Conservation (phyloP, 2,888 invertebrate genomes). For the Ichneumon xanthorius region DNA sequence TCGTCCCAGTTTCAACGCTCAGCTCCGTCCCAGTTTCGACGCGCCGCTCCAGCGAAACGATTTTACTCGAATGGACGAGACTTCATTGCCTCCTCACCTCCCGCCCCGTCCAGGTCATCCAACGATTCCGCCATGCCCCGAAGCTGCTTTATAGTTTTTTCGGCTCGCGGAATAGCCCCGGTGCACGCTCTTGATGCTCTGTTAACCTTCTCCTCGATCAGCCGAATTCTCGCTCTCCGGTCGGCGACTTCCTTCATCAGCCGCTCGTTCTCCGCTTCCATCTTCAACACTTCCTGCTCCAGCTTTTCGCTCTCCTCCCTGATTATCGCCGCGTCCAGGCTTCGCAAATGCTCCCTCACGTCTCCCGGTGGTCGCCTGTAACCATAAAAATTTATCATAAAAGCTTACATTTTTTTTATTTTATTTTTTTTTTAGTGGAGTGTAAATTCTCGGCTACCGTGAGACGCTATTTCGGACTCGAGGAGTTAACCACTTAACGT, state of each 20-base stretch:
- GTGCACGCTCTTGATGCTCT: conserved; percentile 61
- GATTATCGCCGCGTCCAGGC: conserved; percentile 76
- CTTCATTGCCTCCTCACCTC: neutral
- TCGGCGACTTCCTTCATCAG: conserved; percentile 72
- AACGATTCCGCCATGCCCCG: conserved; percentile 55
- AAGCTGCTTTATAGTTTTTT: conserved; percentile 67
- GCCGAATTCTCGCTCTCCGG: conserved; percentile 68
- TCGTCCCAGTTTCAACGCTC: no score
- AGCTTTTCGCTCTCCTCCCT: conserved; percentile 72
- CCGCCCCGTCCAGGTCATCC: conserved; percentile 45
- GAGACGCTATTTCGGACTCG: neutral
- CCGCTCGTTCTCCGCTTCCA: conserved; percentile 77
- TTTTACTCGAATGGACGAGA: neutral
- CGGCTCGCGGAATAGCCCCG: conserved; percentile 63
- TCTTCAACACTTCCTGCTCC: conserved; percentile 68
- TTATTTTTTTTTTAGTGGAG: neutral
- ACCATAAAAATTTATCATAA: conserved; percentile 9
- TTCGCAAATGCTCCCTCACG: conserved; percentile 76
- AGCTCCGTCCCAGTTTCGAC: neutral
- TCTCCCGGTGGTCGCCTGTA: conserved; percentile 81
- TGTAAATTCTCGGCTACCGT: no score
- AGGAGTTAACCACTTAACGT: neutral
- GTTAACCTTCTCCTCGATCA: conserved; percentile 65
- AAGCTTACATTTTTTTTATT: no score
- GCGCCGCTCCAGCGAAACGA: neutral